A percentile compares a stretch with the other conserved stretches of the same genome.
Conservation (phyloP, 1,140 invertebrate genomes). For the Ceratina japonica region DNA sequence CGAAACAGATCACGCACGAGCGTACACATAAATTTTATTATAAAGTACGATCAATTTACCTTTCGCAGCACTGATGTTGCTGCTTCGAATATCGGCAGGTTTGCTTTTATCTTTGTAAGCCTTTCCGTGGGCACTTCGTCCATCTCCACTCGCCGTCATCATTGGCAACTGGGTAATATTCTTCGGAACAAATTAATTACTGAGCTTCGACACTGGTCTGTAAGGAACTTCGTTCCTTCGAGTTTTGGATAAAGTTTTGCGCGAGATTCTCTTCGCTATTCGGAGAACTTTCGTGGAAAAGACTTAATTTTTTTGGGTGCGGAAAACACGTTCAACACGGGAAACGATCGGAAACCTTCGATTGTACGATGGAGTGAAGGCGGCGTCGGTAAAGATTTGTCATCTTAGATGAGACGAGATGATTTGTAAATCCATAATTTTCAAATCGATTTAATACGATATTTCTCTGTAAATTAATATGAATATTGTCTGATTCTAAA, state of each 20-base stretch:
- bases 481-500: too few species aligned
- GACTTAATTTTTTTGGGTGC: neutral
- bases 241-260: neutral
- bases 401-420: too few species aligned
- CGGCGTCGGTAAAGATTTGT: neutral
- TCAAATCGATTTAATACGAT: neutral
- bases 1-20: neutral
- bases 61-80: conserved; percentile 99
- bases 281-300: neutral
- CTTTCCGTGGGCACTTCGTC: conserved; percentile 51
- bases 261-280: conserved; percentile 7
- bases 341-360: conserved; percentile 30
- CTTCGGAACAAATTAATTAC: neutral
- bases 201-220: conserved; percentile 8
- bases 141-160: conserved; percentile 44
- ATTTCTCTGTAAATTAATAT: neutral
- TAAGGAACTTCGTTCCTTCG: conserved; percentile 23
- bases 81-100: conserved; percentile 94
- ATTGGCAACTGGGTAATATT: conserved; percentile 12
- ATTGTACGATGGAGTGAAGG: neutral
- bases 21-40: neutral
- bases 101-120: conserved; percentile 95
- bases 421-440: neutral
- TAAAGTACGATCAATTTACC: conserved; percentile 80
- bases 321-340: neutral